Conservation (phyloP, 2,797 vertebrate species). For the Siniperca obscura region DNA sequence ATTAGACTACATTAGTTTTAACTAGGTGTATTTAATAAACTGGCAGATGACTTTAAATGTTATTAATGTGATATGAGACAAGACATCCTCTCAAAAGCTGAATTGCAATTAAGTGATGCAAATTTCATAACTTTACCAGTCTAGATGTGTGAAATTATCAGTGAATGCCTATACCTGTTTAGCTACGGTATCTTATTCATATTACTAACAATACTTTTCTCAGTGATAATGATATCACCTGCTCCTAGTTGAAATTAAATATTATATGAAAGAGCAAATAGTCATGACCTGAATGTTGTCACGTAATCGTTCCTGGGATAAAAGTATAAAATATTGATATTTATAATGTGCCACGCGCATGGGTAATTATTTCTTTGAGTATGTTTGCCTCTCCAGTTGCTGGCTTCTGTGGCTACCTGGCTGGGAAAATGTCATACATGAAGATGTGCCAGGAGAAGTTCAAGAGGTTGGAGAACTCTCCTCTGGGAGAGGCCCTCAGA, state of each 20-base stretch:
- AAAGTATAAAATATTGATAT: not conserved
- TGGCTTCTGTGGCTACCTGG: conserved; percentile 85
- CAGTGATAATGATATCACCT: no score
- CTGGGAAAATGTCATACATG: conserved; percentile 93
- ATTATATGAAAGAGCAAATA: not conserved
- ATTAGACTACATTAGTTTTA: not conserved
- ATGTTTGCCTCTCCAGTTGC: conserved; percentile 70
- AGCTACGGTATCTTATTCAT: not conserved
- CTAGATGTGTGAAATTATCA: not conserved
- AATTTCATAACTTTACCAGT: not conserved
- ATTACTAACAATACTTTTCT: not conserved
- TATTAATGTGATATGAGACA: not conserved
- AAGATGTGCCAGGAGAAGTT: conserved; percentile 93
- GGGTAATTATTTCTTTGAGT: not conserved
- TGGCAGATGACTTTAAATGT: not conserved
- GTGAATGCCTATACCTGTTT: not conserved
- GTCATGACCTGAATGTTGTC: not conserved
- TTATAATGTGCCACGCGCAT: not conserved
- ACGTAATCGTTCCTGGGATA: not conserved
- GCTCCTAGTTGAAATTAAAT: not conserved
- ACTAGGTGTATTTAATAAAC: not conserved
- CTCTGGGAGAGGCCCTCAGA: conserved; percentile 89
- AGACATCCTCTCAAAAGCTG: not conserved
- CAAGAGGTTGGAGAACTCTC: conserved; percentile 90
- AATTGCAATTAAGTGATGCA: not conserved